A percentile compares a stretch with the other conserved stretches of the same genome.
Conservation (phyloP, 2,797 vertebrate genomes). For the Sebastes elongatus region DNA sequence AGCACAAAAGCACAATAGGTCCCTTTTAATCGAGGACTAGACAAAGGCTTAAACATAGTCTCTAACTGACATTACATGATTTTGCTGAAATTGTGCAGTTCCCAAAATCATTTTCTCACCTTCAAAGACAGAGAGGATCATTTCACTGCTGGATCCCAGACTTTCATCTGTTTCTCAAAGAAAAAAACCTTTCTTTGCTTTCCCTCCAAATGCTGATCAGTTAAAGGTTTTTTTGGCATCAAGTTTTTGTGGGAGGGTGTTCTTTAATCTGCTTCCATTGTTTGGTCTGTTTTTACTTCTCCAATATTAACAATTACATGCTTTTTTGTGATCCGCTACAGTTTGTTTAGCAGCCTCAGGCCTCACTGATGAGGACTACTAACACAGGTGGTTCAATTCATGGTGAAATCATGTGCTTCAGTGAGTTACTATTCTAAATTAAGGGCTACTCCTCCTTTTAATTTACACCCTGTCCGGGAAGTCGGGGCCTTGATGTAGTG, state of each 20-base stretch:
- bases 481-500: neutral
- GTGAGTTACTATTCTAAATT: neutral
- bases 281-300: neutral
- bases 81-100: neutral
- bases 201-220: neutral
- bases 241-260: no score
- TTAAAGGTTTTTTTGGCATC: neutral
- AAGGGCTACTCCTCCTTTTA: neutral
- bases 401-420: neutral
- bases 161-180: neutral
- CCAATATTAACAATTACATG: neutral
- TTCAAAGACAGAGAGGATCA: neutral
- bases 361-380: neutral
- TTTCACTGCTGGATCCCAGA: neutral
- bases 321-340: neutral
- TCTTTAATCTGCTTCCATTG: neutral
- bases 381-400: neutral
- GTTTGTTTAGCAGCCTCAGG: neutral
- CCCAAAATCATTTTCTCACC: neutral
- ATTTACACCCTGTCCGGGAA: constrained; percentile 1
- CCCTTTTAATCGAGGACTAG: neutral
- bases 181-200: neutral
- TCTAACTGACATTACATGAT: neutral
- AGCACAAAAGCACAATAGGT: no score
- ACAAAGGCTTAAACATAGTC: neutral